phyloP scores from a whole-genome alignment of 2,113 vertebrate species.

The Kobus ellipsiprymnus region DNA sequence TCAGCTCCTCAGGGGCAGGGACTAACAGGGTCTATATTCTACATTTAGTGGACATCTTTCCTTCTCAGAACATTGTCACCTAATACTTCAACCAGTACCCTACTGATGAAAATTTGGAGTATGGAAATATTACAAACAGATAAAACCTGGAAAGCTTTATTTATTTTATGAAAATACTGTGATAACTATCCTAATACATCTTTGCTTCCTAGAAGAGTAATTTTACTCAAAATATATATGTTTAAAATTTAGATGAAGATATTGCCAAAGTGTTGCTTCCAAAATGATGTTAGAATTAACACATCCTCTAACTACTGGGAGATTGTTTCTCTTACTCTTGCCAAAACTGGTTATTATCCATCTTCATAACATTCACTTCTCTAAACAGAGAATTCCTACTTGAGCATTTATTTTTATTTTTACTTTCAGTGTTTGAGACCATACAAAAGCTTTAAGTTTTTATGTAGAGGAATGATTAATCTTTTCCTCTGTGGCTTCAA shows the following conservation, averaged over 20 bases:
- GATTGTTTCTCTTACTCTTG: not conserved
- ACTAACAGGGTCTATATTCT: not conserved
- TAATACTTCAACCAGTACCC: not conserved
- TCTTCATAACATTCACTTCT: not conserved
- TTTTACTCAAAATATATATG: not conserved
- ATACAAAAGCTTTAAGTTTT: not conserved
- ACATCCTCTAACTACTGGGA: not conserved
- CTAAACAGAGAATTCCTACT: not conserved
- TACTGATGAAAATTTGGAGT: not conserved
- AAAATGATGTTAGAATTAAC: not conserved
- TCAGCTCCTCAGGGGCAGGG: not conserved
- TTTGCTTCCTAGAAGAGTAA: not conserved
- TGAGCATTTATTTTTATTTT: not conserved
- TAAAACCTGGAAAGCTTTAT: not conserved
- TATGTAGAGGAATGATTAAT: not conserved
- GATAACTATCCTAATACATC: not conserved
- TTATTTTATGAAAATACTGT: not conserved
- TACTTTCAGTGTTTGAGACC: not conserved
- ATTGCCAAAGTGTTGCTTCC: not conserved
- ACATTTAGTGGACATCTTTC: not conserved
- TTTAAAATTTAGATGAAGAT: slow-evolving; percentile 5
- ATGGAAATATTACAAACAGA: not conserved
- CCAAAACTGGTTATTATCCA: not conserved
- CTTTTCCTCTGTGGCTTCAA: not conserved
- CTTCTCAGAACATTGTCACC: not conserved